Conservation (phyloP, 2,797 vertebrate species). For the Rhyacichthys aspro region DNA sequence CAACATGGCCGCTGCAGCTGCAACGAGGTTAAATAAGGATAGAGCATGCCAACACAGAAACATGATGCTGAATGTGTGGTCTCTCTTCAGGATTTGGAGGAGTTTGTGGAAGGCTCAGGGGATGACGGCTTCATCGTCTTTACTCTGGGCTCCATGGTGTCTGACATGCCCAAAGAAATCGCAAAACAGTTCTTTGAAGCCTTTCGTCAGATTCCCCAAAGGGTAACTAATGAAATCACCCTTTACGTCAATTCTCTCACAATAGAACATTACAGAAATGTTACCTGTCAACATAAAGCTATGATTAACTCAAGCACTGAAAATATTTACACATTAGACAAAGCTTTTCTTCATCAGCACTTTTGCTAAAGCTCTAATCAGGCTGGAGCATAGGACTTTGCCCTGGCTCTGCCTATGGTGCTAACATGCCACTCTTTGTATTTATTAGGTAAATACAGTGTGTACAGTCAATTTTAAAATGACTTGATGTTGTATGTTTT, state of each 20-base stretch:
- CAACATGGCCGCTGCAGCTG: background rate
- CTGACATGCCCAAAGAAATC: constrained; percentile 83
- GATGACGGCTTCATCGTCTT: constrained; percentile 92
- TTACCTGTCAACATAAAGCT: background rate
- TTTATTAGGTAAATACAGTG: no score
- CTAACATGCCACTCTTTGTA: background rate
- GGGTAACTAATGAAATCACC: constrained; percentile 71
- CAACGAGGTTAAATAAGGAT: background rate
- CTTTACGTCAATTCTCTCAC: background rate
- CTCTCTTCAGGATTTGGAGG: constrained; percentile 85
- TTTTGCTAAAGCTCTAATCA: background rate
- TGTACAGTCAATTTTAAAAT: no score
- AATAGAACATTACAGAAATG: no score
- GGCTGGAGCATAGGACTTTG: constrained; percentile 24
- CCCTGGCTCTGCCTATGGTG: background rate
- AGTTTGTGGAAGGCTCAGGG: constrained; percentile 90
- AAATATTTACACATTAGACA: background rate
- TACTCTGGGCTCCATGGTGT: constrained; percentile 91
- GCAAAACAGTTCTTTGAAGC: constrained; percentile 85
- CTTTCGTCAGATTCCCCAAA: constrained; percentile 89
- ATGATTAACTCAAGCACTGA: background rate
- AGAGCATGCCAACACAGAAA: background rate
- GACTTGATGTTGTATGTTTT: constrained; percentile 29
- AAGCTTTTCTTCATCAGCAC: background rate
- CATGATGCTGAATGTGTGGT: background rate